phyloP scores from a whole-genome alignment of 2,113 vertebrate genomes.

The Sclerurus mexicanus region DNA sequence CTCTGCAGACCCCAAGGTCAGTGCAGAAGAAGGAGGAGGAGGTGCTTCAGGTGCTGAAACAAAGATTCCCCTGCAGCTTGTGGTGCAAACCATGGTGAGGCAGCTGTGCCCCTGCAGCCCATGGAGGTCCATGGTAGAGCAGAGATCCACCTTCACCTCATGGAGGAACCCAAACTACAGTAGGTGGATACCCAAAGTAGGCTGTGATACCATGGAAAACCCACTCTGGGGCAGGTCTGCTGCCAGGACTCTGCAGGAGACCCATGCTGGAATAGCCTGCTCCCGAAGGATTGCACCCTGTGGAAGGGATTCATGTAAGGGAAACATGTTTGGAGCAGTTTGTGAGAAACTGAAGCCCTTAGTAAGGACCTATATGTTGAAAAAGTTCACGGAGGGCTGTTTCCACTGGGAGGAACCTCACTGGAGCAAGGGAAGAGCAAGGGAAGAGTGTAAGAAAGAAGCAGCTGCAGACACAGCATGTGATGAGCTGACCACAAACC shows the following conservation, averaged over 20 bases:
- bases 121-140: background rate
- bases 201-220: background rate
- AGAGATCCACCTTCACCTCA: background rate
- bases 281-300: background rate
- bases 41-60: fast-evolving
- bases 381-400: background rate
- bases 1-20: background rate
- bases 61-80: background rate
- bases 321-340: background rate
- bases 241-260: background rate
- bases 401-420: background rate
- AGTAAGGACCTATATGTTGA: background rate
- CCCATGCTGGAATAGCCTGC: background rate
- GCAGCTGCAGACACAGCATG: background rate
- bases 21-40: background rate
- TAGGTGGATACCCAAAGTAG: too few species aligned
- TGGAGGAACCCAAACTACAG: background rate
- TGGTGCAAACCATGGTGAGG: background rate
- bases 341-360: background rate
- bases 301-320: background rate
- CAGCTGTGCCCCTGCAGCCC: background rate
- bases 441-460: background rate
- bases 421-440: background rate
- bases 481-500: background rate
- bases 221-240: background rate